Conservation (phyloP, 2,888 invertebrate genomes). For the Clunio marinus region DNA sequence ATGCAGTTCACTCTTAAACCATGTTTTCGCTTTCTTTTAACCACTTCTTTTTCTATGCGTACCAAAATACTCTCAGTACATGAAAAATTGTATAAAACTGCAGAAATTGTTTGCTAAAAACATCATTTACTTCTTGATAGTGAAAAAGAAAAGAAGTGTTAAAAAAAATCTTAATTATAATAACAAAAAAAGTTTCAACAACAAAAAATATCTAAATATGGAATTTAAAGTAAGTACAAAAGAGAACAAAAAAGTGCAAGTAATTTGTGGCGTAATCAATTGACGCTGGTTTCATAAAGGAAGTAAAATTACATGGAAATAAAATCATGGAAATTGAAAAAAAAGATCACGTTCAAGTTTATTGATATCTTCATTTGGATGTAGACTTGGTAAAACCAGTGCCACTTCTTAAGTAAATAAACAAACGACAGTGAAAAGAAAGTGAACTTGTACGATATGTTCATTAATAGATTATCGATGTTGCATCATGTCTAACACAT, state of each 20-base stretch:
- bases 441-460: not conserved
- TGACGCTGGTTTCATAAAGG: not conserved
- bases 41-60: constrained; percentile 10
- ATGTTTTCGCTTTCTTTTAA: constrained; percentile 25
- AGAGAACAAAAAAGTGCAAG: not conserved
- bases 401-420: not conserved
- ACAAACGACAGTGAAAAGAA: not conserved
- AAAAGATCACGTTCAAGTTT: no score
- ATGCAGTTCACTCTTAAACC: constrained; percentile 14
- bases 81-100: constrained; percentile 3
- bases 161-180: not conserved
- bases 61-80: not conserved
- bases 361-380: no score
- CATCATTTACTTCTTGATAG: constrained; percentile 31
- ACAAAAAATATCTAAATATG: constrained; percentile 41
- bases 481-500: not conserved
- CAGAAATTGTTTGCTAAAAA: not conserved
- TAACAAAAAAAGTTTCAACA: not conserved
- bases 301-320: not conserved
- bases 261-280: not conserved
- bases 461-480: not conserved
- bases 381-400: not conserved
- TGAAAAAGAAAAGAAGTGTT: constrained; percentile 3
- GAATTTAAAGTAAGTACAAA: constrained; percentile 44
- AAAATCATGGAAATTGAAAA: not conserved